These are phyloP conservation scores for Coendou prehensilis DNA, from an alignment of 2,797 vertebrate species.

Conservation along the genomic window DNA sequence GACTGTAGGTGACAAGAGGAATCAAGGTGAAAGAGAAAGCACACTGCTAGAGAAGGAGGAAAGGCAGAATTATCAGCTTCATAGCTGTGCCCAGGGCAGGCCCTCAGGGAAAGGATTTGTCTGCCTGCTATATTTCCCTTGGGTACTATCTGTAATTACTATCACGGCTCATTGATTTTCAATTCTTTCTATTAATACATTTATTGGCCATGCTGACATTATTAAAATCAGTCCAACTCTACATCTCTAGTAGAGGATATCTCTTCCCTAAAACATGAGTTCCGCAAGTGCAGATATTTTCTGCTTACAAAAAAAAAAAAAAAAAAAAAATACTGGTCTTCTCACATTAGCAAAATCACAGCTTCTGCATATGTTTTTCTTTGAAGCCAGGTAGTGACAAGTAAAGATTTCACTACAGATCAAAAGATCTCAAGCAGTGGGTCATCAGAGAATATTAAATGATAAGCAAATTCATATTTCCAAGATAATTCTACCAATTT, in stretches of 20 bases:
- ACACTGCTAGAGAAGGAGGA: not conserved
- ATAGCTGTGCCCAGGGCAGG: slow-evolving; percentile 62
- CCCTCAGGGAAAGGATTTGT: slow-evolving; percentile 66
- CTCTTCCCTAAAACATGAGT: slow-evolving; percentile 70
- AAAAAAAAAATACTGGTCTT: slow-evolving; percentile 31
- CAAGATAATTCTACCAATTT: slow-evolving; percentile 86
- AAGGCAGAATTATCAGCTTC: slow-evolving; percentile 68
- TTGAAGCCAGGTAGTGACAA: slow-evolving; percentile 77
- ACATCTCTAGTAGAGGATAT: slow-evolving; percentile 46
- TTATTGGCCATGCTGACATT: slow-evolving; percentile 76
- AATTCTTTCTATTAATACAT: slow-evolving; percentile 83
- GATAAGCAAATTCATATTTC: slow-evolving; percentile 87
- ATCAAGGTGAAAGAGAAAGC: slow-evolving; percentile 30
- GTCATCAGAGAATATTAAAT: slow-evolving; percentile 83
- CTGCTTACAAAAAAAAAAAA: not conserved
- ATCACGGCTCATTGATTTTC: slow-evolving; percentile 85
- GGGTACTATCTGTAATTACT: slow-evolving; percentile 83
- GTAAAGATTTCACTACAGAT: slow-evolving; percentile 74
- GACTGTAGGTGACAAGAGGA: not conserved
- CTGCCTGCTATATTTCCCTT: slow-evolving; percentile 79
- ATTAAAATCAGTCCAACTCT: slow-evolving; percentile 75
- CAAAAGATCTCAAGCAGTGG: slow-evolving; percentile 82
- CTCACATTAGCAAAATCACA: not conserved
- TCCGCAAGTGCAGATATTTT: not conserved
- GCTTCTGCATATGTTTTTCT: slow-evolving; percentile 56